Conservation (phyloP, 2,888 invertebrate species). For the Tribolium freemani region DNA sequence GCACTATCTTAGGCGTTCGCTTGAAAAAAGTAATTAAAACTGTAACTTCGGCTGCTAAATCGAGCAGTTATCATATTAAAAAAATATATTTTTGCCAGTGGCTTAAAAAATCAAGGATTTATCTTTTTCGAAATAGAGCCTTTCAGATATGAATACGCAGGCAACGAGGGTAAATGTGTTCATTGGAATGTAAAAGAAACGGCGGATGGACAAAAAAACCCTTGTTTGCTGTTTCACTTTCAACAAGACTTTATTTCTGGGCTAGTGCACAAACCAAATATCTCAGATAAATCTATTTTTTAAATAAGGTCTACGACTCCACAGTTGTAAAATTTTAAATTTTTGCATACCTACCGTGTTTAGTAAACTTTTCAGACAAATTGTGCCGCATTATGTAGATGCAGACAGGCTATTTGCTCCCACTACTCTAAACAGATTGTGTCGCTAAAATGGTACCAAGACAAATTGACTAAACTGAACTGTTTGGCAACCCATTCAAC, state of each 20-base stretch:
- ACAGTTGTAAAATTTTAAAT: background rate
- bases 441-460: background rate
- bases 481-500: background rate
- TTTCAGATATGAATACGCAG: background rate
- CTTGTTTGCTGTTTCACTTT: background rate
- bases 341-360: background rate
- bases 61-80: background rate
- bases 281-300: background rate
- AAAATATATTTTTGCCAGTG: background rate
- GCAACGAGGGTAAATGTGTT: background rate
- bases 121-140: background rate
- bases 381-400: background rate
- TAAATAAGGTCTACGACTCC: background rate
- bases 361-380: background rate
- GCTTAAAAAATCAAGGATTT: no score
- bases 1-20: slow-evolving; percentile 13
- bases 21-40: slow-evolving; percentile 28
- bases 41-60: background rate
- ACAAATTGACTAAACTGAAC: background rate
- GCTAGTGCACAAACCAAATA: background rate
- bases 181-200: background rate
- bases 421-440: background rate
- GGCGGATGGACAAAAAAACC: background rate
- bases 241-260: background rate
- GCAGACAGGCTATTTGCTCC: background rate